A percentile compares a stretch with the other conserved stretches of the same genome.
Evolutionary conservation across 2,797 vertebrate genomes (phyloP).

Genomic region (Babyrousa celebensis): DNA sequence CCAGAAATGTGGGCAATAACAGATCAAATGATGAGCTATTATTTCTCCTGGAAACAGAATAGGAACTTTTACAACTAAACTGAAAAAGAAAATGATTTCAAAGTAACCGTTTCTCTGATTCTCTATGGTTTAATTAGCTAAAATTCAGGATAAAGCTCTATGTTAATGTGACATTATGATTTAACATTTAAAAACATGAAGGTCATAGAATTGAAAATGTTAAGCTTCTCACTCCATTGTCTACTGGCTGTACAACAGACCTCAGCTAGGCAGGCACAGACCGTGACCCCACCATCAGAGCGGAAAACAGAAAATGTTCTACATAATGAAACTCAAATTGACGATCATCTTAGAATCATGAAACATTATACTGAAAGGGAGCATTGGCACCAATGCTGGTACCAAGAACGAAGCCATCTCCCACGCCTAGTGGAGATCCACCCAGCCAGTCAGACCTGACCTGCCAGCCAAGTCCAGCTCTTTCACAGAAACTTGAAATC

Average conservation of each 20-base stretch:
- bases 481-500: not conserved
- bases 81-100: slow-evolving; percentile 59
- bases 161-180: slow-evolving; percentile 34
- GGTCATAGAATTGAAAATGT: slow-evolving; percentile 20
- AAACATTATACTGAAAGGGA: not conserved
- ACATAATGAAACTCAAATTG: slow-evolving; percentile 18
- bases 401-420: no score
- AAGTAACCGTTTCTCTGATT: not conserved
- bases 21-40: not conserved
- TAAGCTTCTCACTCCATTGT: not conserved
- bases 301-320: slow-evolving; percentile 26
- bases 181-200: slow-evolving; percentile 51
- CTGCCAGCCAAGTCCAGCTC: not conserved
- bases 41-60: slow-evolving; percentile 6
- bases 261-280: not conserved
- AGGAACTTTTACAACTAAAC: not conserved
- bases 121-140: slow-evolving; percentile 52
- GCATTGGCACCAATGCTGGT: not conserved
- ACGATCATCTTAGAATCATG: not conserved
- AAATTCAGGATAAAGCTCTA: slow-evolving; percentile 29
- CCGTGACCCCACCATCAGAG: not conserved
- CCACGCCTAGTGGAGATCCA: not conserved
- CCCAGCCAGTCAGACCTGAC: not conserved
- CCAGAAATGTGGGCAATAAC: not conserved
- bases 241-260: not conserved